phyloP scores from a whole-genome alignment of 2,888 invertebrate species.

The Leptopilina syphax region DNA sequence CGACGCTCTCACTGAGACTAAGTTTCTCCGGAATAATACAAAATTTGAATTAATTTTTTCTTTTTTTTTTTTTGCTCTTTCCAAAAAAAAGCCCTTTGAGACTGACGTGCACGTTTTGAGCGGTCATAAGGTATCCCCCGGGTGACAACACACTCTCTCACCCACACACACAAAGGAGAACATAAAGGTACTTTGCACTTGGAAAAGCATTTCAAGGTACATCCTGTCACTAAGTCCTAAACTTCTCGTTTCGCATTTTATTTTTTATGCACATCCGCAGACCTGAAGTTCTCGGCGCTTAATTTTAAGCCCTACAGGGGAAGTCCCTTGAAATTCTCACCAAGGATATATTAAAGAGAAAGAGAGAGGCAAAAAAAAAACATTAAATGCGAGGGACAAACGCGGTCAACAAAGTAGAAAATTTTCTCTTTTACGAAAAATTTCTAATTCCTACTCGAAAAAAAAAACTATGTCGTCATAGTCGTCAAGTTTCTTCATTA shows the following conservation, averaged over 20 bases:
- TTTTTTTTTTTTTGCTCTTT: not conserved
- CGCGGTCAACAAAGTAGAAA: not conserved
- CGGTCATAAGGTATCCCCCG: slow-evolving; percentile 30
- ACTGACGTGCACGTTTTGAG: slow-evolving; percentile 13
- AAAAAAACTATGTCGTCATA: not conserved
- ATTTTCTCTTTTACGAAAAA: slow-evolving; percentile 10
- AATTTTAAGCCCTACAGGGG: slow-evolving; percentile 34
- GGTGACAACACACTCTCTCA: slow-evolving; percentile 15
- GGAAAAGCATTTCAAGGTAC: not conserved
- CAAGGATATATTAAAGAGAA: slow-evolving; percentile 16
- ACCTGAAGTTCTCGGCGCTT: not conserved
- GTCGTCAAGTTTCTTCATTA: slow-evolving; percentile 42
- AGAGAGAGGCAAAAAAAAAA: slow-evolving; percentile 2
- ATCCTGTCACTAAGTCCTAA: slow-evolving; percentile 30
- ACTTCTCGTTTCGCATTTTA: slow-evolving; percentile 1
- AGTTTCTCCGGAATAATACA: too few species aligned
- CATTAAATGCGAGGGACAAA: not conserved
- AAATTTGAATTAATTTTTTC: not conserved
- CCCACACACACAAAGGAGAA: not conserved
- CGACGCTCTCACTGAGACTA: too few species aligned
- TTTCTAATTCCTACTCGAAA: slow-evolving; percentile 2
- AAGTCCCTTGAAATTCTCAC: slow-evolving; percentile 40
- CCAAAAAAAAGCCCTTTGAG: slow-evolving; percentile 26
- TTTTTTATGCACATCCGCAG: slow-evolving; percentile 28
- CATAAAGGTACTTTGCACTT: slow-evolving; percentile 29